Evolutionary conservation across 2,797 vertebrate genomes (phyloP).

Genomic region (Rhinophrynus dorsalis): DNA sequence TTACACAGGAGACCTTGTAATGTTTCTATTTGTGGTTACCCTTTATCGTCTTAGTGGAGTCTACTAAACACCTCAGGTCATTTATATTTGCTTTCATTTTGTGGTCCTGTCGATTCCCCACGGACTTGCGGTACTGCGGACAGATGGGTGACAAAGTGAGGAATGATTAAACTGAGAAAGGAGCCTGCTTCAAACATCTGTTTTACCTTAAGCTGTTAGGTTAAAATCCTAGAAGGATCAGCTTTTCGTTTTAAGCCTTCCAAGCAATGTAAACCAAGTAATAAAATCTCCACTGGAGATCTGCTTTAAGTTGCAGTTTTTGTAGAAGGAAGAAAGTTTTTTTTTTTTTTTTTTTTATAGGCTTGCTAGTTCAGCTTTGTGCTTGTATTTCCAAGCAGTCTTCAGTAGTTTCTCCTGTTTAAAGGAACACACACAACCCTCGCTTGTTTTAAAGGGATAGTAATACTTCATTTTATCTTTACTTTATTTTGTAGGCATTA

Average conservation of each 20-base stretch:
- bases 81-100: background rate
- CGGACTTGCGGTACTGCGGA: background rate
- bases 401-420: too few relatives aligned
- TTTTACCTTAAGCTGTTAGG: conserved; percentile 2
- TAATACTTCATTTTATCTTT: too few relatives aligned
- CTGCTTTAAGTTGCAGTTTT: too few relatives aligned
- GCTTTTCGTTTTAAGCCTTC: conserved; percentile 3
- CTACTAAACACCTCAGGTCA: background rate
- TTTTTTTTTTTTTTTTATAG: too few relatives aligned
- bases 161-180: background rate
- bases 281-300: conserved; percentile 8
- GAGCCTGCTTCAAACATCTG: background rate
- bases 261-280: conserved; percentile 5
- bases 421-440: too few relatives aligned
- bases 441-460: too few relatives aligned
- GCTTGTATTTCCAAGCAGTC: too few relatives aligned
- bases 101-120: background rate
- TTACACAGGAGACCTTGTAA: background rate
- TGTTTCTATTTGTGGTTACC: conserved; percentile 1
- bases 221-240: conserved; percentile 1
- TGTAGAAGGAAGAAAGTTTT: too few relatives aligned
- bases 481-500: too few relatives aligned
- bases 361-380: too few relatives aligned
- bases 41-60: conserved; percentile 15
- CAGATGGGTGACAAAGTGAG: conserved; percentile 4